These are phyloP conservation scores for Pitta sordida DNA, from an alignment of 2,113 vertebrate genomes.

Conservation along the genomic window DNA sequence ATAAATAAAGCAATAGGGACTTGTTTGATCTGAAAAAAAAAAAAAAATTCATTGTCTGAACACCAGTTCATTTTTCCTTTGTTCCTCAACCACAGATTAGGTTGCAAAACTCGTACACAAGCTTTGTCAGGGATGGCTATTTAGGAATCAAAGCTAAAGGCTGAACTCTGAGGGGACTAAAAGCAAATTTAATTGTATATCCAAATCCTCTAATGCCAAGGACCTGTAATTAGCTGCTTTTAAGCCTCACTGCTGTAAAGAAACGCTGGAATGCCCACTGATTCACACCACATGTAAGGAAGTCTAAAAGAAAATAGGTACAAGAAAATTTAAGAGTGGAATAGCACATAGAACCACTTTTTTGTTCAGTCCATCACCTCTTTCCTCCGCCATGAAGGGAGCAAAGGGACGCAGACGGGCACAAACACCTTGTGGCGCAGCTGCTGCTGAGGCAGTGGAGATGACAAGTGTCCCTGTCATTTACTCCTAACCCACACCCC, in stretches of 20 bases:
- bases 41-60: neutral
- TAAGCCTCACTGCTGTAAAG: neutral
- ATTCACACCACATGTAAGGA: neutral
- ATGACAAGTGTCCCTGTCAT: neutral
- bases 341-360: too few species aligned
- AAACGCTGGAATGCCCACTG: neutral
- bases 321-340: neutral
- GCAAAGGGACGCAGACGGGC: neutral
- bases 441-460: accelerated
- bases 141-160: neutral
- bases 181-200: neutral
- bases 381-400: accelerated
- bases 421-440: neutral
- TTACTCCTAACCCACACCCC: neutral
- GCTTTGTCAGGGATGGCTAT: neutral
- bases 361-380: neutral
- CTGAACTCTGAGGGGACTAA: neutral
- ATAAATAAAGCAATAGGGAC: slow-evolving; percentile 12
- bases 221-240: neutral
- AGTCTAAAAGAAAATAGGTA: accelerated
- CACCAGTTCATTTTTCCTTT: neutral
- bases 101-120: neutral
- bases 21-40: neutral
- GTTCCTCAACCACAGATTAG: neutral
- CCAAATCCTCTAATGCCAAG: neutral